Base-by-base conservation (phyloP, 2,113 vertebrate genomes). In the Montifringilla adamsi region DNA sequence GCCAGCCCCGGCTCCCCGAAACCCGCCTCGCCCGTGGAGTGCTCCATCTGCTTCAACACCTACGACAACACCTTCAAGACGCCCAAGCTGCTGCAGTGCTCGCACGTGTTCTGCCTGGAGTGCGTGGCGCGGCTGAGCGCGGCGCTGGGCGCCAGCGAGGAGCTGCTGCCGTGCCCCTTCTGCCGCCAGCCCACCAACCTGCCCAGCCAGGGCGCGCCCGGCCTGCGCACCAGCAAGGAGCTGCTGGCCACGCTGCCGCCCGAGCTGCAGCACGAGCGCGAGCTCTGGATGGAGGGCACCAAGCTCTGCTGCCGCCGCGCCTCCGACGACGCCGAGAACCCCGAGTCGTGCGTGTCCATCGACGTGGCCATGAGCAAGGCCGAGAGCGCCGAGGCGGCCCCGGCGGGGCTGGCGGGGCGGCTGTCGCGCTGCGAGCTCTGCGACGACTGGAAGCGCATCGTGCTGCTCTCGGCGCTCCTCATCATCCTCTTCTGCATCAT, bases 51-150 rank as follows among this genome's bases (percentile, higher is more conserved):
- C 98, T 99, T 98, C 98, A 99, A 98, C 74, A 98, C 97, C 68
- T 99, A 99, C 0, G 99, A 99, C 98, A 99, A 99, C 84, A 96
- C 98, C 94, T 99, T 99, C 98, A 99, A 99, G 97, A 99, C 98
- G 0, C 99, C 99, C 79, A 99, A 99, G 74, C 92, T 98, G 91
- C 98, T 99, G 63, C 98, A 98, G 28, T 99, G 99, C 97, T 98
- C 98, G 2, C 99, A 99, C 4, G 98, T 99, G 10, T 99, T 99
- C 97, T 99, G 99, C 97, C 94, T 99, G 74, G 99, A 99, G 93
- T 99, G 99, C 15, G 98, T 99, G 90, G 99, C 99, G 14, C 98
- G 99, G 33, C 97, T 99, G 89, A 98, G 98, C 72, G 97, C 98
- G 0, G 96, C 97, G 10, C 95, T 98, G 56, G 22, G 22, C 56